Base-by-base conservation (phyloP, 1,140 invertebrate genomes). In the Delia radicum region DNA sequence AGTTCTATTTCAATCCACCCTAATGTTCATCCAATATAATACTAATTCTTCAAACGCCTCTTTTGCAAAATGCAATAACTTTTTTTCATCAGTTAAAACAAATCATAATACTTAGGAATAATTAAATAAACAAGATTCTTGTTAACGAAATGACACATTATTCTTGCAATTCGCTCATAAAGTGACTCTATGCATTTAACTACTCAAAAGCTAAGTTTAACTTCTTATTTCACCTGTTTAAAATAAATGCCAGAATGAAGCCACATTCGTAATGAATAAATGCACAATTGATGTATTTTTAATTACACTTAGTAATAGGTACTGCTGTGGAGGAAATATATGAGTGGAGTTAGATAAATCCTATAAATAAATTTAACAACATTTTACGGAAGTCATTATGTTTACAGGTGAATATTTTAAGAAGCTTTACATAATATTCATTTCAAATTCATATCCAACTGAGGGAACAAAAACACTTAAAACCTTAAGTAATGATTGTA, bases 111-210 rank as follows among this genome's bases (percentile, higher is more conserved):
- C n/a, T n/a, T 21, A 55, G 48, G 24, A 55, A 55, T 55, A n/a
- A 55, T 55, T 55, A 55, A 55, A 55, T 21, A 55, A 55, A 55
- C 48, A 55, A 55, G 48, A 55, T 21, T 55, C 48, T 55, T 55
- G 48, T 55, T 55, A 55, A 55, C 24, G 48, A 55, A 55, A 55
- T 55, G 48, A 55, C 48, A 55, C 48, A 55, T 55, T 55, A 55
- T 55, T 21, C n/a, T n/a, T 8, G 6, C 48, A 55, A 55, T 55
- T 55, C 18, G 24, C 18, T 55, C 10, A 18, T 55, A 21, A 55
- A 55, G 48, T 55, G 5, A 4, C 48, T 55, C 21, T 18, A 55
- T 55, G 18, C 46, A 55, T 55, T n/a, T 21, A 55, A 8, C 7
- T 21, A 10, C 21, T 21, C n/a, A 55, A 55, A 21, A n/a, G 21